These are phyloP conservation scores for Noctilio leporinus DNA, from an alignment of 2,113 vertebrate genomes.

Conservation along the genomic window DNA sequence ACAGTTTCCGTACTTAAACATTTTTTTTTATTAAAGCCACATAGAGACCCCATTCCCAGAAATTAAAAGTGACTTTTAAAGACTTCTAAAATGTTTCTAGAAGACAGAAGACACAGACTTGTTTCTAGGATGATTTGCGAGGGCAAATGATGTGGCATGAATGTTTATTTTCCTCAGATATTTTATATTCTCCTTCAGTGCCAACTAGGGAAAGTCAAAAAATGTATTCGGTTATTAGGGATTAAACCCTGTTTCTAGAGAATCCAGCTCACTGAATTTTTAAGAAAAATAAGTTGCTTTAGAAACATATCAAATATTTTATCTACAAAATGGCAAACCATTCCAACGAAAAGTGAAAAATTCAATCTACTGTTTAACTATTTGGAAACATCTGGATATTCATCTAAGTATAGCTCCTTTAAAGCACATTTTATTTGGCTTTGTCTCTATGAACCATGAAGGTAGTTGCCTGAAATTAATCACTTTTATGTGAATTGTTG, in stretches of 20 bases:
- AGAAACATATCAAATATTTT: neutral
- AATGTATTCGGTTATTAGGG: neutral
- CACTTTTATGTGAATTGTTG: neutral
- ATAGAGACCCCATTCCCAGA: neutral
- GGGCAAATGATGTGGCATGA: neutral
- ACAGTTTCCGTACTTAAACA: slow-evolving; percentile 33
- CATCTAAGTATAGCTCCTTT: neutral
- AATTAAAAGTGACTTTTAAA: slow-evolving; percentile 55
- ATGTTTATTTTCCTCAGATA: neutral
- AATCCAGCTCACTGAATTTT: neutral
- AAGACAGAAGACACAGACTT: neutral
- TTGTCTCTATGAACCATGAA: neutral
- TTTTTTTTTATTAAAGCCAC: slow-evolving; percentile 43
- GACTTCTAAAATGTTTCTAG: neutral
- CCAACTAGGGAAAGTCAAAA: neutral
- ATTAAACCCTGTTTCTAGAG: neutral
- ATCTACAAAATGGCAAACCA: neutral
- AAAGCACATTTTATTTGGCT: neutral
- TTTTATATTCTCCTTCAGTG: neutral
- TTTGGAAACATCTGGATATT: slow-evolving; percentile 17
- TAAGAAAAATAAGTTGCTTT: neutral
- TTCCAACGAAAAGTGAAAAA: slow-evolving; percentile 2
- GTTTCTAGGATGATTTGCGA: slow-evolving; percentile 10
- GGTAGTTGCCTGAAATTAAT: neutral
- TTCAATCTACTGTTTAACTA: neutral